Base-by-base conservation (phyloP, 2,113 vertebrate species). In the Rhinolophus sinicus region DNA sequence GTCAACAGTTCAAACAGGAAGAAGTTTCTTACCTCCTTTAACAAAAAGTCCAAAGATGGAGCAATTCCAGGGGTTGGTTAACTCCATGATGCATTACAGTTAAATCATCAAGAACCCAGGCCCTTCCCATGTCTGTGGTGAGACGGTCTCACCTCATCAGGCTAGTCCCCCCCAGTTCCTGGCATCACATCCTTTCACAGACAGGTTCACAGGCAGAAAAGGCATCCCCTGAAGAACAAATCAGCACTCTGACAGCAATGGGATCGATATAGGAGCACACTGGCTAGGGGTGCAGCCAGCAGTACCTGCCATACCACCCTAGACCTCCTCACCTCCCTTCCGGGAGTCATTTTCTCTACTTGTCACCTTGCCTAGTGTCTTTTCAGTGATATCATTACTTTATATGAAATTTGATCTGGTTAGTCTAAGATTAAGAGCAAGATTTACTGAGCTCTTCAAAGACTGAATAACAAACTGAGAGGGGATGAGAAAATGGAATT, bases 1-100 rank as follows among this genome's bases (percentile, higher is more conserved):
- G 28, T 52, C 81, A 86, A 40, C 44, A 35, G 13, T 81, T 87
- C 87, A 87, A 87, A 56, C 44, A 87, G 33, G 44, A 92, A 65
- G 75, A 64, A 56, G 80, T 70, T 78, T 64, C 22, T 54, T 67
- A n/a, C 9, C 4, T 80, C 44, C 9, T 64, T n/a, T 67, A 83
- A 65, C 77, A 56, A 54, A 40, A 65, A 64, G 75, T 40, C 12
- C 33, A 58, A 40, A 88, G 76, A 33, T 38, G 76, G 38, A 65
- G 58, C 11, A 26, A 33, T 40, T n/a, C 24, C 33, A 38, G 7
- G 47, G 15, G 44, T 13, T 58, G 38, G 33, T 69, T 28, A 67
- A 22, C 52, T 21, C 26, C 2, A 1, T 15, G 54, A 75, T 0
- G 19, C 13, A 8, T 75, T 21, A 58, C 26, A 54, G 52, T 54